Conservation (phyloP, 2,797 vertebrate species). For the Sebastes dallii region DNA sequence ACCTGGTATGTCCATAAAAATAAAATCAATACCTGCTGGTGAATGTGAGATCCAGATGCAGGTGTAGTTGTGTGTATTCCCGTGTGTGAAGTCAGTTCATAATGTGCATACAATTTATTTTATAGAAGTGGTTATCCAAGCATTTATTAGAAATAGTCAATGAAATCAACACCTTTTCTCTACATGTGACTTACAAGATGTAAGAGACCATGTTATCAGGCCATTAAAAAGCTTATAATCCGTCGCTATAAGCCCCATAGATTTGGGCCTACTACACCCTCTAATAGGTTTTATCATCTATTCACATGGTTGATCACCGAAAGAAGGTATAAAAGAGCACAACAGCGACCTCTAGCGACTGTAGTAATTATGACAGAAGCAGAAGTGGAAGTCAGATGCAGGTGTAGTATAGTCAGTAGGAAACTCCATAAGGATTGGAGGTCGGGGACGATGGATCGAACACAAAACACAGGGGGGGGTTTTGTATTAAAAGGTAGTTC, state of each 20-base stretch:
- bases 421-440: too few species aligned
- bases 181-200: not conserved
- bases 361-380: too few species aligned
- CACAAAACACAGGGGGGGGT: accelerated
- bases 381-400: accelerated
- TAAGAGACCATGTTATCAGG: not conserved
- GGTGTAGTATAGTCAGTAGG: too few species aligned
- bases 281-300: too few species aligned
- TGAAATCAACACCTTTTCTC: not conserved
- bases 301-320: too few species aligned
- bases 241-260: too few species aligned
- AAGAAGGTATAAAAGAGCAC: too few species aligned
- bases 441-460: too few species aligned
- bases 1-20: not conserved
- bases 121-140: not conserved
- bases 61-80: not conserved
- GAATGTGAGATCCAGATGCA: not conserved
- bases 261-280: too few species aligned
- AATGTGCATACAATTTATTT: not conserved
- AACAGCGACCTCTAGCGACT: too few species aligned
- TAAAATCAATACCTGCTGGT: slow-evolving; percentile 10
- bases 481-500: too few species aligned
- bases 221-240: too few species aligned
- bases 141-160: not conserved
- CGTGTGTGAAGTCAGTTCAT: not conserved